Percentiles rank a stretch among this genome's conserved stretches.
These are phyloP conservation scores for Meloidogyne exigua DNA, from an alignment of 1,140 invertebrate species.

Conservation along the genomic window DNA sequence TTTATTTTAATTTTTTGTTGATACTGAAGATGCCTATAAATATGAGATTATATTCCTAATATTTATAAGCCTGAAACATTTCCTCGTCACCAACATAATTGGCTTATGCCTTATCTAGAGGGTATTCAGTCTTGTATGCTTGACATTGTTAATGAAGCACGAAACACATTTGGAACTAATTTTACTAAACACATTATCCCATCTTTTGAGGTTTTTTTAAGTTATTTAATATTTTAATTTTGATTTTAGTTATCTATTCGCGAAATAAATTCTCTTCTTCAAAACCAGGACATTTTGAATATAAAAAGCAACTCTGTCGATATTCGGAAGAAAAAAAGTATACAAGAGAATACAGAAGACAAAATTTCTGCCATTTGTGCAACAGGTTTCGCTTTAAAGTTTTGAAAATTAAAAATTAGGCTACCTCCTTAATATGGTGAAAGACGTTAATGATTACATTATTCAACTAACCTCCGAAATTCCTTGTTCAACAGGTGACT, in stretches of 20 bases:
- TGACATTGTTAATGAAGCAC: constrained; percentile 46
- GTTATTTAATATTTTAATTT: not conserved
- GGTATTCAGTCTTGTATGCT: constrained; percentile 46
- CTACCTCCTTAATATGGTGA: constrained; percentile 46
- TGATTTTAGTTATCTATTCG: constrained; percentile 38
- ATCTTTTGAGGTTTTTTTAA: constrained; percentile 46
- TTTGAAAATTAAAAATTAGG: constrained; percentile 25
- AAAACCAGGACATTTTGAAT: constrained; percentile 41
- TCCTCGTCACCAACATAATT: constrained; percentile 43
- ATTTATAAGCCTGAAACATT: constrained; percentile 42
- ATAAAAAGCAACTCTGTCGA: constrained; percentile 31
- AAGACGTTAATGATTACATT: constrained; percentile 50
- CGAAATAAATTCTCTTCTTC: constrained; percentile 42
- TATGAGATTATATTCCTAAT: not conserved
- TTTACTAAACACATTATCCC: constrained; percentile 50
- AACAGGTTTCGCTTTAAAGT: constrained; percentile 25
- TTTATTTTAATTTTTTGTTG: too few relatives aligned
- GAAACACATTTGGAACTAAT: constrained; percentile 42
- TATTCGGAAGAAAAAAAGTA: constrained; percentile 27
- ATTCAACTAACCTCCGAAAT: not conserved
- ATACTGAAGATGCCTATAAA: too few relatives aligned
- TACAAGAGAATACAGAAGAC: constrained; percentile 48
- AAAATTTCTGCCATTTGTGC: constrained; percentile 47
- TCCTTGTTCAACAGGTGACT: not conserved
- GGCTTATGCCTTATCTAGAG: constrained; percentile 46